These are phyloP conservation scores for Nycteola revayana DNA, from an alignment of 2,888 invertebrate genomes.

Conservation along the genomic window DNA sequence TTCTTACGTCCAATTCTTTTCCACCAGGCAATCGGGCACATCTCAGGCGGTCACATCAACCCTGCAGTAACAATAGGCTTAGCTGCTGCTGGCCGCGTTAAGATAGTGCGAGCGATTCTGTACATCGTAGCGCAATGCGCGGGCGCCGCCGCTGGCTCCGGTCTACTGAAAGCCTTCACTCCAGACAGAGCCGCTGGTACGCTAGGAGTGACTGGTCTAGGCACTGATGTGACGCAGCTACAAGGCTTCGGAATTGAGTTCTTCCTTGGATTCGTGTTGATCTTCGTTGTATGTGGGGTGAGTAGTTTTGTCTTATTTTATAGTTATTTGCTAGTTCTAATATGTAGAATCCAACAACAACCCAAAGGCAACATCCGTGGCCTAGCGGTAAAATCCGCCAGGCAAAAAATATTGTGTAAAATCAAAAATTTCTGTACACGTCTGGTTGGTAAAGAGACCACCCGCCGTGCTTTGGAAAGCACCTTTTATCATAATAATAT, in stretches of 20 bases:
- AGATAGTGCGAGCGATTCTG: constrained; percentile 86
- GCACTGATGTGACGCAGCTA: constrained; percentile 82
- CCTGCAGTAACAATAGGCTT: constrained; percentile 94
- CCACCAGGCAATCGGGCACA: constrained; percentile 89
- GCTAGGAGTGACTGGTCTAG: constrained; percentile 87
- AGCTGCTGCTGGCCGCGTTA: constrained; percentile 89
- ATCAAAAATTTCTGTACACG: too few species aligned
- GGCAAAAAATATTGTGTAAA: too few species aligned
- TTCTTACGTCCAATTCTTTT: too few species aligned
- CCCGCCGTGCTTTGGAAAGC: too few species aligned
- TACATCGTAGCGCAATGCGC: constrained; percentile 92
- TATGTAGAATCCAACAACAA: too few species aligned
- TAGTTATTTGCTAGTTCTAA: too few species aligned
- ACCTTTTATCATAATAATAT: too few species aligned
- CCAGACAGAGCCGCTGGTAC: constrained; percentile 82
- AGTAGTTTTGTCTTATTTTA: constrained; percentile 47
- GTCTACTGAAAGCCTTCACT: constrained; percentile 87
- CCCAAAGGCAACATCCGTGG: too few species aligned
- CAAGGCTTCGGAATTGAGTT: constrained; percentile 96
- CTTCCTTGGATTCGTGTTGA: constrained; percentile 93
- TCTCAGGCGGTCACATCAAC: constrained; percentile 96
- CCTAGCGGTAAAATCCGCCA: too few species aligned
- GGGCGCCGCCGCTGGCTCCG: constrained; percentile 91
- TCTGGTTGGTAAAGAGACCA: too few species aligned
- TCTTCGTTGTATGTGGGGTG: constrained; percentile 94